A percentile compares a stretch with the other conserved stretches of the same genome.
Conservation (phyloP, 1,140 invertebrate genomes). For the Anastrepha ludens region DNA sequence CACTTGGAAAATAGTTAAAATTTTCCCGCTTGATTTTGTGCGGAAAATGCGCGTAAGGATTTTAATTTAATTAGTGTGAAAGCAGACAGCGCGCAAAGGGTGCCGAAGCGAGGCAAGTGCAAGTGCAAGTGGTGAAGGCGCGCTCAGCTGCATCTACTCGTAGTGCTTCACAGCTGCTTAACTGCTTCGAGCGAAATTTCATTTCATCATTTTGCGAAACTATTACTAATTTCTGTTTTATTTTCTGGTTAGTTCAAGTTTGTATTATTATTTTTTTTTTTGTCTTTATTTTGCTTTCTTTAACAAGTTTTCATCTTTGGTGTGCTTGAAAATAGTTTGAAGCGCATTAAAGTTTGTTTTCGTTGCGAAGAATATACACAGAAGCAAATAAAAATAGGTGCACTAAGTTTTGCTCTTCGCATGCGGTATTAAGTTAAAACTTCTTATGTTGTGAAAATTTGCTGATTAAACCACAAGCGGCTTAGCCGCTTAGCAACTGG, state of each 20-base stretch:
- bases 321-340: conserved; percentile 12
- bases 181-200: conserved; percentile 26
- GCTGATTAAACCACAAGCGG: not conserved
- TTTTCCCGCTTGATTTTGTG: conserved; percentile 36
- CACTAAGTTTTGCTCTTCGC: not conserved
- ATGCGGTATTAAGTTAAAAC: not conserved
- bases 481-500: not conserved
- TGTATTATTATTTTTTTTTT: not conserved
- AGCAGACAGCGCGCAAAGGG: not conserved
- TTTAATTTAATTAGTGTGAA: conserved; percentile 16
- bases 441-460: conserved; percentile 15
- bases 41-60: conserved; percentile 9
- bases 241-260: not conserved
- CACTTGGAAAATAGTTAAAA: conserved; percentile 15
- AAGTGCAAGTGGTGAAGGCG: too few species aligned
- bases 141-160: not conserved
- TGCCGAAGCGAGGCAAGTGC: not conserved
- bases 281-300: not conserved
- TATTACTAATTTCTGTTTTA: conserved; percentile 42
- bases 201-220: conserved; percentile 21
- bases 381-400: not conserved
- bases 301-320: not conserved
- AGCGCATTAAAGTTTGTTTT: conserved; percentile 39
- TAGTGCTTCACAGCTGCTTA: not conserved
- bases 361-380: not conserved